A percentile compares a stretch with the other conserved stretches of the same genome.
phyloP scores from a whole-genome alignment of 2,888 invertebrate genomes.

The Charanyca ferruginea region DNA sequence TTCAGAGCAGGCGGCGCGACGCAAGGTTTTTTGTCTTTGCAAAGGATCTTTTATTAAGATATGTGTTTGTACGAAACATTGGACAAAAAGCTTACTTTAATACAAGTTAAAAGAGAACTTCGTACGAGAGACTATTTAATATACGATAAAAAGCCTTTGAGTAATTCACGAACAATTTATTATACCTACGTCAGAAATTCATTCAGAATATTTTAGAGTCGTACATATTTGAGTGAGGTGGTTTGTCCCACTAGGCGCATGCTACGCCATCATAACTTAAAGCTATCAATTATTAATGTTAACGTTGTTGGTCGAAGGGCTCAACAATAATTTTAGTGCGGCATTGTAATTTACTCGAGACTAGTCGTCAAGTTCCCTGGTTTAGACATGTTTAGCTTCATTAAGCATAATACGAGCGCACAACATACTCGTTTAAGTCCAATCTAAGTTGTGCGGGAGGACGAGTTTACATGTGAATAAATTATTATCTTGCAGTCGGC shows the following conservation, averaged over 20 bases:
- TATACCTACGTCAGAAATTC: constrained; percentile 35
- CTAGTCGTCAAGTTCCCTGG: constrained; percentile 78
- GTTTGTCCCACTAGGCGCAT: constrained; percentile 52
- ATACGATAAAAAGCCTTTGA: constrained; percentile 49
- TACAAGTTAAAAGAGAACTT: constrained; percentile 53
- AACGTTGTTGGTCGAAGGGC: constrained; percentile 51
- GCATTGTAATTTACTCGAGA: constrained; percentile 76
- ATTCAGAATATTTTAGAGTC: constrained; percentile 42
- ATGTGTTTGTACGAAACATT: constrained; percentile 59
- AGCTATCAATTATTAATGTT: constrained; percentile 63
- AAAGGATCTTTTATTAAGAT: constrained; percentile 59
- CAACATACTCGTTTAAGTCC: constrained; percentile 90
- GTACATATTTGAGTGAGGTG: constrained; percentile 37
- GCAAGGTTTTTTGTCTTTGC: constrained; percentile 51
- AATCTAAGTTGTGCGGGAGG: constrained; percentile 88
- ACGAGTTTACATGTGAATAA: constrained; percentile 90
- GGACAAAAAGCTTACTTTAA: constrained; percentile 53
- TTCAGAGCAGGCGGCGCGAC: constrained; percentile 46
- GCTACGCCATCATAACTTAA: constrained; percentile 65
- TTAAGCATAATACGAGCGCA: constrained; percentile 88
- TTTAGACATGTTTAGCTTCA: constrained; percentile 89
- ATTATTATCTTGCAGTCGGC: constrained; percentile 87
- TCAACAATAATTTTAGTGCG: constrained; percentile 69
- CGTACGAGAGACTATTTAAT: constrained; percentile 48
- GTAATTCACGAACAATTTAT: constrained; percentile 49